Base-by-base conservation (phyloP, 2,113 vertebrate genomes). In the Lamprologus sp. region DNA sequence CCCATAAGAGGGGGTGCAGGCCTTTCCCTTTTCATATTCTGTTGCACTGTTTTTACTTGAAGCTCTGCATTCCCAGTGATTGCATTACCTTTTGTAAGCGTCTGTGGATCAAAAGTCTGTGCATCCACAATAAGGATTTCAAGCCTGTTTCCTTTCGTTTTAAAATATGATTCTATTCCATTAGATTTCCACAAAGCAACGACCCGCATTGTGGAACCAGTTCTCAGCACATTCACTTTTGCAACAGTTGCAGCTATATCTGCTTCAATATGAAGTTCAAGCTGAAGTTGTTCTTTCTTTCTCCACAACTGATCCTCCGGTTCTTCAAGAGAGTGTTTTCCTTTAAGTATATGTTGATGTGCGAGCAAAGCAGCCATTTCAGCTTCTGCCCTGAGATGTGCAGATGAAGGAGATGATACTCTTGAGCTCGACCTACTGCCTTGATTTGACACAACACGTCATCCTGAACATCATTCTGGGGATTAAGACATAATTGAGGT, bases 171-270 rank as follows among this genome's bases (percentile, higher is more conserved):
- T 31, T 31, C 31, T 0, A 60, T 60, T 60, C 14, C 56, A 58
- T 6, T 58, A 58, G 26, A 58, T 58, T 31, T 58, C 56, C 2
- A 4, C 3, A 2, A 58, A 31, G 14, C 55, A 4, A 58, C 3
- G 0, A 0, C 0, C 14, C 1, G 0, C 55, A 58, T 15, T 0
- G 55, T 0, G 2, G 26, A 58, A 1, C 55, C 55, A 58, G 55
- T 31, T 58, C 14, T 58, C 26, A 58, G 14, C 14, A 58, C 26
- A 0, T 58, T 58, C 55, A 31, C 0, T 1, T 58, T 58, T 58
- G 55, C 14, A 58, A 31, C 26, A 58, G 3, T 58, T 31, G 55
- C 26, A 31, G 26, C 55, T 58, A 28, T 58, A 58, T 9, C 26
- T 31, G 14, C 26, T 17, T 58, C 55, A 31, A 31, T 26, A 3